A percentile compares a stretch with the other conserved stretches of the same genome.
These are phyloP conservation scores for Mareca penelope DNA, from an alignment of 2,797 vertebrate species.

Conservation along the genomic window DNA sequence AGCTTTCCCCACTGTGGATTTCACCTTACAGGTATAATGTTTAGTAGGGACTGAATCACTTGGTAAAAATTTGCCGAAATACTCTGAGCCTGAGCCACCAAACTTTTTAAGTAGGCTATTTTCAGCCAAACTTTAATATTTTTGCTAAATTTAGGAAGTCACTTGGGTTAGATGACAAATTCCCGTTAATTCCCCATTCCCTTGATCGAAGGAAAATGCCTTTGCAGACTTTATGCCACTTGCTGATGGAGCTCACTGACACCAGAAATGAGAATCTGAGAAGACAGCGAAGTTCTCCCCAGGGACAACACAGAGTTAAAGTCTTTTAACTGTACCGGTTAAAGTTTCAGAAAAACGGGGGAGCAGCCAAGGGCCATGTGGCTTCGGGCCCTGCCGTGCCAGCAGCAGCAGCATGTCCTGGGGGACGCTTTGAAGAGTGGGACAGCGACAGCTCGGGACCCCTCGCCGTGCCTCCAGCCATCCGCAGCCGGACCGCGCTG, in stretches of 20 bases:
- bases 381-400: neutral
- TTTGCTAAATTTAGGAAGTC: neutral
- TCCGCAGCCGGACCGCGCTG: neutral
- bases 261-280: fast-evolving
- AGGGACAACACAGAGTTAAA: fast-evolving
- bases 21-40: neutral
- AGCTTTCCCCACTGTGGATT: neutral
- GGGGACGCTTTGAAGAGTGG: neutral
- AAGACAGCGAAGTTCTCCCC: fast-evolving
- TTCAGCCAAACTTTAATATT: neutral
- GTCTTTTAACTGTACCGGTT: neutral
- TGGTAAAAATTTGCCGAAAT: neutral
- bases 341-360: fast-evolving
- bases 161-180: neutral
- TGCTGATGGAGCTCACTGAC: neutral
- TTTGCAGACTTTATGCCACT: fast-evolving
- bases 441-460: neutral
- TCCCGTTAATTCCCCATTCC: no score
- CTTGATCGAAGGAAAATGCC: neutral
- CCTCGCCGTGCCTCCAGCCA: neutral
- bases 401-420: no score
- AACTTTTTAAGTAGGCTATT: neutral
- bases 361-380: fast-evolving
- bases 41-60: neutral
- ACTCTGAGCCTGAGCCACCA: neutral